Evolutionary conservation across 2,797 vertebrate genomes (phyloP), one percentile per base, ranked within the genome.

Genomic region (Tenualosa ilisha): DNA sequence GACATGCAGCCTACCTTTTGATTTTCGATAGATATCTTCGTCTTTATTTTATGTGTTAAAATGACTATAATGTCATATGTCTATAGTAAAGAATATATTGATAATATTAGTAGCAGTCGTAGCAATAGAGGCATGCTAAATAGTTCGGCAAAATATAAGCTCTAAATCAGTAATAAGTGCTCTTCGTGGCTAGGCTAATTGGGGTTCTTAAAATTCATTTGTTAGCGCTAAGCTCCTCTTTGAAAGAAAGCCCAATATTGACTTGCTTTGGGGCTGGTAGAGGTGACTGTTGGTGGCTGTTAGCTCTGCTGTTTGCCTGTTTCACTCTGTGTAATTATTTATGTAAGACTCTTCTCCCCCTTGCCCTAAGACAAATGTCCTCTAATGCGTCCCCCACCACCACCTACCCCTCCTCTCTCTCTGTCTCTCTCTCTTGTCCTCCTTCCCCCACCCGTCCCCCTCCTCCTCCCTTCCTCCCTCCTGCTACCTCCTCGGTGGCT

Each of bases 281-380:
- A 24, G 61, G 22, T 63, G 61, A 3, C 61, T 63, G 63, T 68
- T 68, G 63, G 63, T 68, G 63, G 24, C 63, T 68, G 24, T 68
- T 68, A 68, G 63, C 63, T 31, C 24, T 11, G 54, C 85, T 82
- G 83, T 79, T 79, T 61, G 51, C 51, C 17, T 49, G 53, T 83
- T 31, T 51, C n/a, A 53, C 43, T 51, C 81, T 91, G 87, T 91
- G 91, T 91, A 89, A 91, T 93, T 92, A 91, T 94, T 93, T 92
- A 92, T 92, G 91, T 85, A 89, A 89, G 89, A 89, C 63, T 68
- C 63, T 68, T 68, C 63, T 68, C 63, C 13, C 63, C 63, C 88
- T 91, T 68, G 83, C 88, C 85, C 51, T 86, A 79, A 91, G 89
- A 92, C 91, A 91, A 93, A 90, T 88, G 89, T 88, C 88, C 84